A percentile compares a stretch with the other conserved stretches of the same genome.
Conservation (phyloP, 64 coral and sea anemone species). For the Platygyra sinensis region DNA sequence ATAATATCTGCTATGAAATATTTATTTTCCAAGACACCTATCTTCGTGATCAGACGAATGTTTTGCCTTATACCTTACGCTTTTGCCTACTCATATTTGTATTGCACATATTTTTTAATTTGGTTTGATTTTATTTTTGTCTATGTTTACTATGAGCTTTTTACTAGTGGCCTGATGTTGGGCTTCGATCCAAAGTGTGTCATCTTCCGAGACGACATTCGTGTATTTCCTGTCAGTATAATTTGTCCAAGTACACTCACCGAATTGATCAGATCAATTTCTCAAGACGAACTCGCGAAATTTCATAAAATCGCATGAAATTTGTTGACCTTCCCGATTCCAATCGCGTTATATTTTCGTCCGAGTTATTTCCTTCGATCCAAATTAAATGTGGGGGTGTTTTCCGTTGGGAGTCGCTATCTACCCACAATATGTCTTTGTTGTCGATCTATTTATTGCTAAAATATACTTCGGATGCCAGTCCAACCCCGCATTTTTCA, state of each 20-base stretch:
- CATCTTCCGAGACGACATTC: background rate
- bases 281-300: background rate
- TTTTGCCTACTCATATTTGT: background rate
- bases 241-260: background rate
- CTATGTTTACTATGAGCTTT: background rate
- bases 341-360: background rate
- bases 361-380: background rate
- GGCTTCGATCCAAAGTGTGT: background rate
- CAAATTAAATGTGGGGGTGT: background rate
- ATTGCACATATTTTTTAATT: background rate
- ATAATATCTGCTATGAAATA: background rate
- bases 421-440: background rate
- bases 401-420: background rate
- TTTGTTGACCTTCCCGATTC: background rate
- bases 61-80: background rate
- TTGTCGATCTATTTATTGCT: slow-evolving; percentile 6
- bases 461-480: background rate
- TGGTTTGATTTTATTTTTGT: background rate
- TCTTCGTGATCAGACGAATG: background rate
- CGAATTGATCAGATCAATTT: background rate
- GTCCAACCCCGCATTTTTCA: background rate
- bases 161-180: background rate
- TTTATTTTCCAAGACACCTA: background rate
- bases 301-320: background rate
- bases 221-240: background rate